These are phyloP conservation scores for Uromys caudimaculatus DNA, from an alignment of 2,797 vertebrate species.

Conservation along the genomic window DNA sequence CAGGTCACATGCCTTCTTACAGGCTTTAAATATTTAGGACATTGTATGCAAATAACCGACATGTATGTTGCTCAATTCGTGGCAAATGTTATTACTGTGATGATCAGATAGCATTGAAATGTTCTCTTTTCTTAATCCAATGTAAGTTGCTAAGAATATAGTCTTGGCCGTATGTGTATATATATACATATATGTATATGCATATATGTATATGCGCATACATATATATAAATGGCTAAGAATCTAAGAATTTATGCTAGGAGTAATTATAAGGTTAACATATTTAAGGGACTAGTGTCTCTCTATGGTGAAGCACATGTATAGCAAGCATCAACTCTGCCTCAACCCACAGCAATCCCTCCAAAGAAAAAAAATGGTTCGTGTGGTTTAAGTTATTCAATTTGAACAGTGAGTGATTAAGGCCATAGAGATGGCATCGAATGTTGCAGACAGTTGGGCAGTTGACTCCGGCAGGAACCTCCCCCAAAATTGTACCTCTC, in stretches of 20 bases:
- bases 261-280: conserved; percentile 57
- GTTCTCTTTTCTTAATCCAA: conserved; percentile 39
- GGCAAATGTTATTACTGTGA: background rate
- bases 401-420: conserved; percentile 32
- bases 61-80: background rate
- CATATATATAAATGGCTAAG: background rate
- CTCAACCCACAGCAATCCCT: background rate
- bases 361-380: background rate
- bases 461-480: conserved; percentile 7
- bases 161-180: background rate
- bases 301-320: background rate
- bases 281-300: background rate
- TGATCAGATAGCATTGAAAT: conserved; percentile 22
- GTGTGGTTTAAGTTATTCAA: conserved; percentile 54
- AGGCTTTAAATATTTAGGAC: background rate
- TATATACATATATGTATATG: background rate
- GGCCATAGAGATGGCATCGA: conserved; percentile 5
- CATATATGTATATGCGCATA: background rate
- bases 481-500: background rate
- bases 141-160: conserved; percentile 48
- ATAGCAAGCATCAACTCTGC: background rate
- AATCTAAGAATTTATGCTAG: conserved; percentile 46
- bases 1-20: background rate
- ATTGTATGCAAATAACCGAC: background rate
- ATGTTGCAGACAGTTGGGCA: background rate